A percentile compares a stretch with the other conserved stretches of the same genome.
Evolutionary conservation across 2,888 invertebrate genomes (phyloP).

Genomic region (Schizotus pectinicornis): DNA sequence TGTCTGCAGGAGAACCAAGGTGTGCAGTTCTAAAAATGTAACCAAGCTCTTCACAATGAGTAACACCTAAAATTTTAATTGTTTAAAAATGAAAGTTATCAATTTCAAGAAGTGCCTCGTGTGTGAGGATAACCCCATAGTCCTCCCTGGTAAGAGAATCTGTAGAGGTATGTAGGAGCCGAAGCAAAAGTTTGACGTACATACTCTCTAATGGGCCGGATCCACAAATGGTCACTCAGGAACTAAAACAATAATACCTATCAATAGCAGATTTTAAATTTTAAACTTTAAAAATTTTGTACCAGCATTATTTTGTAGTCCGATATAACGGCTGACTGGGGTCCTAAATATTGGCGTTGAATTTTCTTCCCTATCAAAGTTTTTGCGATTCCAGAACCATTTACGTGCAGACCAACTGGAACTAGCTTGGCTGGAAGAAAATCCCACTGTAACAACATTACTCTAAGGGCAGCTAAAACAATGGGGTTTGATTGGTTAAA

Average conservation of each 20-base stretch:
- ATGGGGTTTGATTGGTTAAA: constrained; percentile 15
- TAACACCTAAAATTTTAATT: constrained; percentile 32
- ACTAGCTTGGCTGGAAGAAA: constrained; percentile 58
- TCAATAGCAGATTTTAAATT: neutral
- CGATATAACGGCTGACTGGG: constrained; percentile 33
- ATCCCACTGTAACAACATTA: constrained; percentile 56
- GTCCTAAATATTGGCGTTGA: constrained; percentile 28
- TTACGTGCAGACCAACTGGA: constrained; percentile 43
- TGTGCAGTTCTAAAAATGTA: constrained; percentile 33
- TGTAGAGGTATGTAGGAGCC: constrained; percentile 40
- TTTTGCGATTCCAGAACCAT: constrained; percentile 7
- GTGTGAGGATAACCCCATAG: constrained; percentile 27
- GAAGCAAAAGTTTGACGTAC: constrained; percentile 59
- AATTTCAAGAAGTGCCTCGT: constrained; percentile 21
- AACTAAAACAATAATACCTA: constrained; percentile 45
- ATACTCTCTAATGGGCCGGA: constrained; percentile 54
- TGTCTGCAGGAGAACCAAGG: constrained; percentile 32
- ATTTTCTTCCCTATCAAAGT: constrained; percentile 10
- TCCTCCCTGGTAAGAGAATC: constrained; percentile 43
- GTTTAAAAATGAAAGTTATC: neutral
- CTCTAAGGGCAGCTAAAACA: constrained; percentile 50
- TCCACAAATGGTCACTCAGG: constrained; percentile 55
- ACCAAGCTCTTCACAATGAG: constrained; percentile 39
- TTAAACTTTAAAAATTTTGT: constrained; percentile 2
- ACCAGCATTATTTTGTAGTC: constrained; percentile 22